phyloP scores from a whole-genome alignment of 2,797 vertebrate species.

The Orestias chungarensis region DNA sequence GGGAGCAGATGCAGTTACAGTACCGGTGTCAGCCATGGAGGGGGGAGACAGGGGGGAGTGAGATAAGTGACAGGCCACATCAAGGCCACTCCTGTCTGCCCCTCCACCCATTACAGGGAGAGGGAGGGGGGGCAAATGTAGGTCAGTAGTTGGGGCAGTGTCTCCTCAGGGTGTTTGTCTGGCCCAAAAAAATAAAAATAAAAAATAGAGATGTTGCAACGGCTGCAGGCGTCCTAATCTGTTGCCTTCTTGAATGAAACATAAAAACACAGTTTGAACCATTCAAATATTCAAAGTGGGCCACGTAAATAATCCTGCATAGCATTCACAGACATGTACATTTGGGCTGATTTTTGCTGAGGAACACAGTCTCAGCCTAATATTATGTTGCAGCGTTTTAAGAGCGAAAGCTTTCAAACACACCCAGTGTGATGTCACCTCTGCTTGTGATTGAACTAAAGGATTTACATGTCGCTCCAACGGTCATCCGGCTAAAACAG shows the following conservation, averaged over 20 bases:
- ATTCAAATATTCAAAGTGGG: conserved; percentile 2
- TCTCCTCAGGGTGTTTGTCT: conserved; percentile 33
- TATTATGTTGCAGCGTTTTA: conserved; percentile 42
- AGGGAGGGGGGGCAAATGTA: conserved; percentile 51
- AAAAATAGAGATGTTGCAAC: conserved; percentile 17
- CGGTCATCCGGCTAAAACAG: too few relatives aligned
- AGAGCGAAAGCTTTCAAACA: too few relatives aligned
- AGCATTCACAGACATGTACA: conserved; percentile 39
- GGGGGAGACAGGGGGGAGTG: conserved; percentile 16
- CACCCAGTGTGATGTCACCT: too few relatives aligned
- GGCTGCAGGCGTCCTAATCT: neutral
- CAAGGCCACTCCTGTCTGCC: conserved; percentile 28
- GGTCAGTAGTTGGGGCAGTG: conserved; percentile 66
- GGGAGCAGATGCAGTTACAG: neutral
- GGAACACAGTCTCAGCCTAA: conserved; percentile 33
- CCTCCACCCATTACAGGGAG: conserved; percentile 52
- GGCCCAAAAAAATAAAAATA: neutral
- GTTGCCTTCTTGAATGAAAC: neutral
- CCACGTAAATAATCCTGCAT: conserved; percentile 34
- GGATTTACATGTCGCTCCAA: too few relatives aligned
- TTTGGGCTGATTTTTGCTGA: conserved; percentile 22
- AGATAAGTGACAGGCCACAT: conserved; percentile 52
- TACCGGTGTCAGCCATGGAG: neutral
- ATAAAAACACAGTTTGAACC: neutral
- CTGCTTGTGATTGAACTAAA: too few relatives aligned